phyloP scores from a whole-genome alignment of 2,113 vertebrate species.

The Macquaria ambigua region DNA sequence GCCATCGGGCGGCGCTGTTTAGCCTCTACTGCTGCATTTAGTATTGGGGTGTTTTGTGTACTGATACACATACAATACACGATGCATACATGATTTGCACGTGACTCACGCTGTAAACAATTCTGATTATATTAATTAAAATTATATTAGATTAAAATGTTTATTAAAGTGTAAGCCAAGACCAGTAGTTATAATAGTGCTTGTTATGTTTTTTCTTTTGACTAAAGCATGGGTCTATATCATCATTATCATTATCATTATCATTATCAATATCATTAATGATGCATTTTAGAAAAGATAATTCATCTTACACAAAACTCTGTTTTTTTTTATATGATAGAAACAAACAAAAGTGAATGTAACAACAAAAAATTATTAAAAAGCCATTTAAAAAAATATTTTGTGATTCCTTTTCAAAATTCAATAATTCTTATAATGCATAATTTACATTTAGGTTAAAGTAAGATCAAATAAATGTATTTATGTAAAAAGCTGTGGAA shows the following conservation, averaged over 20 bases:
- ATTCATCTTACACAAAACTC: neutral
- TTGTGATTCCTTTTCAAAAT: neutral
- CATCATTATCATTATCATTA: no score
- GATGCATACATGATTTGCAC: neutral
- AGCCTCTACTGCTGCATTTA: neutral
- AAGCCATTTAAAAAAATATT: neutral
- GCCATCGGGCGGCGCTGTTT: conserved; percentile 43
- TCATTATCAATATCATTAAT: no score
- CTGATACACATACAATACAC: no score
- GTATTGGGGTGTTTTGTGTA: neutral
- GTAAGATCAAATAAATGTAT: neutral
- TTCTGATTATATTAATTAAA: neutral
- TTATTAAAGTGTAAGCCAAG: neutral
- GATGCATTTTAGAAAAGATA: neutral
- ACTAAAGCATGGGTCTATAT: neutral
- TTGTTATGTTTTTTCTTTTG: no score
- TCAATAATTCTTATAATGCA: neutral
- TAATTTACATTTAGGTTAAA: neutral
- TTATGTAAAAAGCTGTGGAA: neutral
- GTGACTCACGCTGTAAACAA: neutral
- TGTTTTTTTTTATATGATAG: neutral
- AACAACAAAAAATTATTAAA: no score
- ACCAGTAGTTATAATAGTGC: neutral
- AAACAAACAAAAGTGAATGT: neutral
- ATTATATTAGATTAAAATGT: neutral